phyloP scores from a whole-genome alignment of 2,113 vertebrate genomes.

The Parus major region DNA sequence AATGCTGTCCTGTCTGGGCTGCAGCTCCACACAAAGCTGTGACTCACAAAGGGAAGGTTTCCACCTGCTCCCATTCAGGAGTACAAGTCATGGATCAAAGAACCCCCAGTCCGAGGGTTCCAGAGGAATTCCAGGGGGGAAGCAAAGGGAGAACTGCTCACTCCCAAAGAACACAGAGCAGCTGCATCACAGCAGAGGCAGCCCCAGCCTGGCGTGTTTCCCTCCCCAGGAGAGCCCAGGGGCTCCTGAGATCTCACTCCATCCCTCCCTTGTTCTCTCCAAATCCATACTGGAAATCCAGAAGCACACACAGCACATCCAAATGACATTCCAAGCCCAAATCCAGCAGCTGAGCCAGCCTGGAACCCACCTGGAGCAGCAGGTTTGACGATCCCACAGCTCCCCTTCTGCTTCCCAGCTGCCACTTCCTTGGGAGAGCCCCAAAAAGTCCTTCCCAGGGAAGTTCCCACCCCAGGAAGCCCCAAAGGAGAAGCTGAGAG shows the following conservation, averaged over 20 bases:
- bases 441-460: background rate
- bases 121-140: background rate
- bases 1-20: background rate
- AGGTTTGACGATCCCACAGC: background rate
- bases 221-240: background rate
- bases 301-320: background rate
- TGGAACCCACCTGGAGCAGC: fast-evolving
- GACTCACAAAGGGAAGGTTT: background rate
- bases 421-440: background rate
- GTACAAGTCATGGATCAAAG: background rate
- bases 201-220: background rate
- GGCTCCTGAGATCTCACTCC: background rate
- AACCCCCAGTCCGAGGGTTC: background rate
- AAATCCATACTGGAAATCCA: fast-evolving
- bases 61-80: background rate
- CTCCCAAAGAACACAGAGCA: background rate
- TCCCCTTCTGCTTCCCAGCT: background rate
- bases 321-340: fast-evolving
- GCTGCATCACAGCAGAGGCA: background rate
- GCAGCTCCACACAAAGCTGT: background rate
- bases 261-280: background rate
- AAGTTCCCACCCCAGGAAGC: background rate
- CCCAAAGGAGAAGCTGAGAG: fast-evolving
- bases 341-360: background rate
- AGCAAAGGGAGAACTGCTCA: background rate